Conservation (phyloP, 2,797 vertebrate genomes). For the Anguilla anguilla region DNA sequence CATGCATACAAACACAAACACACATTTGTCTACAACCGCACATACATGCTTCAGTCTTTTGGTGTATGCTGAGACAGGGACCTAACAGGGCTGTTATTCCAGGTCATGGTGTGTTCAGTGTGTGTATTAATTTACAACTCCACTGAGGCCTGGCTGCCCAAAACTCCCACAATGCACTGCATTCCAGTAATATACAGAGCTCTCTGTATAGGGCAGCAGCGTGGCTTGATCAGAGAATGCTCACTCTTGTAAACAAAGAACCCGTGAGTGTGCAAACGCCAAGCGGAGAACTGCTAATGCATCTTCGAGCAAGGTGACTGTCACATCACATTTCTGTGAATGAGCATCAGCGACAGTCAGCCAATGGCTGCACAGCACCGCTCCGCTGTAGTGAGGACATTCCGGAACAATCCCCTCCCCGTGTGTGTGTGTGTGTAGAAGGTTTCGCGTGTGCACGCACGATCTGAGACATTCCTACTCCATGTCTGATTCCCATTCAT, state of each 20-base stretch:
- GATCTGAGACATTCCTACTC: not conserved
- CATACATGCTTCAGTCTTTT: too few relatives aligned
- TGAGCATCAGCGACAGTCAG: not conserved
- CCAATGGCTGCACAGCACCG: not conserved
- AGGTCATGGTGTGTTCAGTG: not conserved
- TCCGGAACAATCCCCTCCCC: not conserved
- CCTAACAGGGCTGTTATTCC: not conserved
- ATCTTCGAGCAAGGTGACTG: not conserved
- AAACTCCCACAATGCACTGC: not conserved
- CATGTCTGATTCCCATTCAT: slow-evolving; percentile 3
- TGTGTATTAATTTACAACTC: not conserved
- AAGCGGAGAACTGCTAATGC: not conserved
- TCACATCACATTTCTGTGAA: not conserved
- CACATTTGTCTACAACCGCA: too few relatives aligned
- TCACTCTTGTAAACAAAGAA: not conserved
- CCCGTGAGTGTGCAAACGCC: not conserved
- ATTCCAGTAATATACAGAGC: not conserved
- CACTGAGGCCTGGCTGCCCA: not conserved
- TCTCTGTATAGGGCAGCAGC: not conserved
- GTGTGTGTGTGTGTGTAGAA: not conserved
- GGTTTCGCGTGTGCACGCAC: not conserved
- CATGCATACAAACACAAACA: not conserved
- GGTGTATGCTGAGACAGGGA: too few relatives aligned
- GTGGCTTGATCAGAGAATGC: not conserved
- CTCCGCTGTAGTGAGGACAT: not conserved